Evolutionary conservation across 2,888 invertebrate species (phyloP).

Genomic region (Erpobdella octoculata): DNA sequence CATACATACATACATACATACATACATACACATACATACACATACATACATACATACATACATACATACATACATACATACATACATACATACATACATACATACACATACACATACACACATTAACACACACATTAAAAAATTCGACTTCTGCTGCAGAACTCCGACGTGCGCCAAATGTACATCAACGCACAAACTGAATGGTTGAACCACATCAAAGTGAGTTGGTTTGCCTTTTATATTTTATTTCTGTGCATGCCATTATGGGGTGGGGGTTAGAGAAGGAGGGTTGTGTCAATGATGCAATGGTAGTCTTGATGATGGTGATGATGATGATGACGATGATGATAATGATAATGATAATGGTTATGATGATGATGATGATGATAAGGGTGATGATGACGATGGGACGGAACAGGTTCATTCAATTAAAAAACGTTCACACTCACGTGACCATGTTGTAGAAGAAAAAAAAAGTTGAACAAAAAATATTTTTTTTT

Average conservation of each 20-base stretch:
- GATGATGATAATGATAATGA: constrained; percentile 24
- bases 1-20: too few species aligned
- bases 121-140: too few species aligned
- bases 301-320: not conserved
- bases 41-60: too few species aligned
- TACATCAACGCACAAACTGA: constrained; percentile 34
- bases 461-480: not conserved
- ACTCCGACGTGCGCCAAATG: constrained; percentile 35
- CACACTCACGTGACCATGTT: not conserved
- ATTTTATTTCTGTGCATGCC: too few species aligned
- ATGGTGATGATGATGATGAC: constrained; percentile 11
- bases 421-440: too few species aligned
- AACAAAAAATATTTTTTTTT: not conserved
- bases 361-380: constrained; percentile 13
- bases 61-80: too few species aligned
- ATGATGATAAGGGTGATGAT: constrained; percentile 16
- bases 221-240: constrained; percentile 13
- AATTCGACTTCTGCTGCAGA: too few species aligned
- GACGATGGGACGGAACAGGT: too few species aligned
- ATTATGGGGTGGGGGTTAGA: too few species aligned
- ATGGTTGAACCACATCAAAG: constrained; percentile 35
- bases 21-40: too few species aligned
- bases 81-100: too few species aligned
- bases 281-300: not conserved
- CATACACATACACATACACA: too few species aligned